These are phyloP conservation scores for Euzophera pinguis DNA, from an alignment of 2,888 invertebrate species.

Conservation along the genomic window DNA sequence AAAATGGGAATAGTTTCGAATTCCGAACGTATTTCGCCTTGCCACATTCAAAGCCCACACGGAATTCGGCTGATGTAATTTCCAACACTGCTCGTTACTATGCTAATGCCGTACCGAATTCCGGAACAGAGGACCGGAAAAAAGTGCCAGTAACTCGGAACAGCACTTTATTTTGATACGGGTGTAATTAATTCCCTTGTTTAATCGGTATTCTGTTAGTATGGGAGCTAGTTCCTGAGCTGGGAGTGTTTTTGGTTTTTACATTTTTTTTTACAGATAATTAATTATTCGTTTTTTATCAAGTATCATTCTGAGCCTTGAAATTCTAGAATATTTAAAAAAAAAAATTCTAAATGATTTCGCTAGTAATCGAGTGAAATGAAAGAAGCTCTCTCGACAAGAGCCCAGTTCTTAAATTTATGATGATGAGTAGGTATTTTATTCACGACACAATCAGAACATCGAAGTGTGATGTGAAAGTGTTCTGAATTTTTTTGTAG, in stretches of 20 bases:
- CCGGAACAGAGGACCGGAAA: conserved; percentile 33
- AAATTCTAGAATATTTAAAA: no score
- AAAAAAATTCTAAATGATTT: no score
- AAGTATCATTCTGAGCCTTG: no score
- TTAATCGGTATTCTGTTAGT: background rate
- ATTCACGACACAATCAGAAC: no score
- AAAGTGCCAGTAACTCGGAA: conserved; percentile 28
- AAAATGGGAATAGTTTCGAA: background rate
- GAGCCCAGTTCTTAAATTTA: no score
- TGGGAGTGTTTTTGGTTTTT: background rate
- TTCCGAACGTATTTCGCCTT: background rate
- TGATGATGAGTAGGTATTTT: no score
- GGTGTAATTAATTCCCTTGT: conserved; percentile 4
- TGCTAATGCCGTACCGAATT: conserved; percentile 61
- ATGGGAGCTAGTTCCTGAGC: background rate
- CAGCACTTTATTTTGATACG: conserved; percentile 14
- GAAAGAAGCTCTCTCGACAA: no score
- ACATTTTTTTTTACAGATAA: background rate
- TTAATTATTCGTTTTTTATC: no score
- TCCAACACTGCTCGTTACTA: conserved; percentile 52
- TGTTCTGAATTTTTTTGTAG: no score
- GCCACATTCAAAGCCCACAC: background rate
- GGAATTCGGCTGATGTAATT: background rate
- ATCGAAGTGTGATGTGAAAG: no score
- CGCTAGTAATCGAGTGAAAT: no score